These are phyloP conservation scores for Darevskia nairensis DNA, from an alignment of 2,797 vertebrate genomes.

Conservation along the genomic window DNA sequence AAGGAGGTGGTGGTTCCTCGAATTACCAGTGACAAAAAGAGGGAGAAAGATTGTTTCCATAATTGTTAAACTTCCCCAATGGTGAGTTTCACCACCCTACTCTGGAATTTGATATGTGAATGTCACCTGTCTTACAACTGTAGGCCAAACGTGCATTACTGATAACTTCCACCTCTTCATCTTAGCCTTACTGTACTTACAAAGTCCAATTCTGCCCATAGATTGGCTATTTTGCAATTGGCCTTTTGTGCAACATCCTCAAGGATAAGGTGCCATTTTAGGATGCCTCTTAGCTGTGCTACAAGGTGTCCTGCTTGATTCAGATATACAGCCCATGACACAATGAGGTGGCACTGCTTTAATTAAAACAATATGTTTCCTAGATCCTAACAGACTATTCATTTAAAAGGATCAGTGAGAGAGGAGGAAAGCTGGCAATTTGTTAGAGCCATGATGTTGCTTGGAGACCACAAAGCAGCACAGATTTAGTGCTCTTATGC, in stretches of 20 bases:
- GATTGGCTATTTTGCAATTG: neutral
- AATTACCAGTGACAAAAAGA: neutral
- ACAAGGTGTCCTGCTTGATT: constrained; percentile 54
- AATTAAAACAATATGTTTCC: constrained; percentile 65
- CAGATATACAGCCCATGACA: constrained; percentile 54
- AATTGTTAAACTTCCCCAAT: neutral
- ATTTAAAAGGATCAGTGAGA: constrained; percentile 42
- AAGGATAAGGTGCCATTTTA: neutral
- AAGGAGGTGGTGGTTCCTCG: neutral
- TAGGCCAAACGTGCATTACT: no score
- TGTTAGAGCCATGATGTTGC: constrained; percentile 43
- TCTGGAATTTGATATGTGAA: neutral
- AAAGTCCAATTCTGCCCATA: neutral
- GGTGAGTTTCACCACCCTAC: neutral
- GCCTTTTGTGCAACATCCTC: constrained; percentile 16
- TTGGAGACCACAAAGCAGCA: neutral
- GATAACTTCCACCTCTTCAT: neutral
- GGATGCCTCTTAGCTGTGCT: constrained; percentile 27
- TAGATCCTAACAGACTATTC: constrained; percentile 59
- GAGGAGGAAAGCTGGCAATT: constrained; percentile 35
- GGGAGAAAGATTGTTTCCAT: no score
- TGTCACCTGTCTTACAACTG: neutral
- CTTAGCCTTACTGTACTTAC: neutral
- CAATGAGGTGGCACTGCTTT: constrained; percentile 54
- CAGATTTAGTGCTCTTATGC: constrained; percentile 39